Evolutionary conservation across 2,113 vertebrate species (phyloP), one percentile per base, ranked within the genome.

Genomic region (Halichoerus grypus): DNA sequence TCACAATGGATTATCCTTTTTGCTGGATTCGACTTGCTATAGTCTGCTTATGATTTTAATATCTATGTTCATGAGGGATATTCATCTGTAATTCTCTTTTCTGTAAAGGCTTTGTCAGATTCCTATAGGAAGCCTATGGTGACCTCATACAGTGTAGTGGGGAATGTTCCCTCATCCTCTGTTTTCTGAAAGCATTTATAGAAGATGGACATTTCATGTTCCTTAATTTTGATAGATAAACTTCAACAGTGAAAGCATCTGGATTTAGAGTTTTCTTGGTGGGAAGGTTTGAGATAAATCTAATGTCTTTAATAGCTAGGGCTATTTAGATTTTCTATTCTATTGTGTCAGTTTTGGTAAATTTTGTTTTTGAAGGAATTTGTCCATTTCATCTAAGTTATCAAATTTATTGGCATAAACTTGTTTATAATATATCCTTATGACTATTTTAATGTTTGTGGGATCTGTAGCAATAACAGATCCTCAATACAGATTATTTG

Each of bases 151-250:
- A 71, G 36, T 49, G 3, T 12, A 67, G 3, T 67, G 22, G 16
- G 15, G 18, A 8, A n/a, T 15, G 16, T 36, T 90, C 10, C 12
- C 7, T 57, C 63, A 16, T 88, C 36, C 13, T 79, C 28, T 92
- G 24, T 57, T 83, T 83, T 42, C 39, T 86, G 71, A 53, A 77
- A 42, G 59, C 19, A 21, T 69, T 76, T 65, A n/a, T 33, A 39
- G 39, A 74, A 76, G 10, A n/a, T 18, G 16, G 76, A 28, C n/a
- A 57, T 46, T 88, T 31, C n/a, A 0, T 1, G 2, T 55, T 72
- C 18, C 46, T 88, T 82, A 67, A 63, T 57, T 82, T 88, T 95
- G 51, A 84, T 63, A 71, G 61, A 84, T 79, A 61, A 84, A 83
- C 31, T 24, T 76, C n/a, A 90, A 80, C 21, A 94, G 18, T 31